Evolutionary conservation across 2,888 invertebrate species (phyloP).

Genomic region (Abscondita cerata): DNA sequence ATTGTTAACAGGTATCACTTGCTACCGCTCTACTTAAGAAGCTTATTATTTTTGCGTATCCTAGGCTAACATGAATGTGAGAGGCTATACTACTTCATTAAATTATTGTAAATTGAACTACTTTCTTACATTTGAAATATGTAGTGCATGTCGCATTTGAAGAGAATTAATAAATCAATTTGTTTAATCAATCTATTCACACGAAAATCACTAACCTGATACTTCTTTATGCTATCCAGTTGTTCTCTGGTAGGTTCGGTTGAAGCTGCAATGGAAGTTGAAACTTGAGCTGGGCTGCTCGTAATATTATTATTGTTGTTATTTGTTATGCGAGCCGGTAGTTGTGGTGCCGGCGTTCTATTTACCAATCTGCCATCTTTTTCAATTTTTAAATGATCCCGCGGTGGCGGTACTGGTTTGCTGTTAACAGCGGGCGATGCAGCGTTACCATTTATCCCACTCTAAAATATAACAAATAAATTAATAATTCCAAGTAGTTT

Average conservation of each 20-base stretch:
- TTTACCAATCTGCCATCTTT: conserved; percentile 68
- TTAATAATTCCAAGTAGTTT: too few species aligned
- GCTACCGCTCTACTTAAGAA: too few species aligned
- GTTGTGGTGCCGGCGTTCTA: conserved; percentile 71
- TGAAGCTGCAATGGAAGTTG: conserved; percentile 60
- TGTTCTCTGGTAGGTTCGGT: conserved; percentile 82
- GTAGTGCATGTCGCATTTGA: too few species aligned
- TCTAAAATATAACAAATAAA: conserved; percentile 44
- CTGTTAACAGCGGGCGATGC: conserved; percentile 53
- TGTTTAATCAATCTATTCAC: too few species aligned
- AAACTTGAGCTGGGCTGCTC: conserved; percentile 46
- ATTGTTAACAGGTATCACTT: too few species aligned
- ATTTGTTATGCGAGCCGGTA: conserved; percentile 68
- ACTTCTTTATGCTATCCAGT: conserved; percentile 89
- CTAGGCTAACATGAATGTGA: too few species aligned
- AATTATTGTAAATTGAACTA: too few species aligned
- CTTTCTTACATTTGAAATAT: too few species aligned
- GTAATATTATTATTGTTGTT: conserved; percentile 59
- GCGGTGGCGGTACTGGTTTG: conserved; percentile 67
- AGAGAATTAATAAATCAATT: too few species aligned
- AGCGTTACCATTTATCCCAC: conserved; percentile 51
- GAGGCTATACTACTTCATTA: too few species aligned
- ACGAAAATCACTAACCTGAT: conserved; percentile 80
- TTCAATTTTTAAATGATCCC: conserved; percentile 70
- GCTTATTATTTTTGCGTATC: too few species aligned